phyloP scores from a whole-genome alignment of 2,113 vertebrate genomes.

The Nesoenas mayeri region DNA sequence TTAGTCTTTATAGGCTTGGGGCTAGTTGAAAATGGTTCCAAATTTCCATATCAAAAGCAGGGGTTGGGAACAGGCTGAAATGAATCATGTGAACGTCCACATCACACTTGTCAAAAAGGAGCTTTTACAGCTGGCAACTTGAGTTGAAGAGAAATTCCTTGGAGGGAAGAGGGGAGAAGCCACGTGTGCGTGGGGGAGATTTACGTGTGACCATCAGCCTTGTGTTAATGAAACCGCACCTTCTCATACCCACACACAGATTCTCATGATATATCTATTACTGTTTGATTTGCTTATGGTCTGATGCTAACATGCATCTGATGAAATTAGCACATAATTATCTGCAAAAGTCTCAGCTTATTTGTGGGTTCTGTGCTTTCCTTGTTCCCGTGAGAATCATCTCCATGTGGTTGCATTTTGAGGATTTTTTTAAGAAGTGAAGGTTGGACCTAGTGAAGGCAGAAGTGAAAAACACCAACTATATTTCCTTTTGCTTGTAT shows the following conservation, averaged over 20 bases:
- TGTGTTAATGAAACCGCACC: background rate
- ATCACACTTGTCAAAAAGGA: background rate
- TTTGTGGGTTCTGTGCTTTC: background rate
- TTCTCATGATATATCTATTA: background rate
- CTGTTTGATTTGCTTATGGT: background rate
- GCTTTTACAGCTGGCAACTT: background rate
- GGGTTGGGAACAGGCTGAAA: background rate
- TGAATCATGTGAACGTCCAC: background rate
- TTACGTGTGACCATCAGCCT: background rate
- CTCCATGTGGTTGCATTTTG: fast-evolving
- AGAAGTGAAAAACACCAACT: background rate
- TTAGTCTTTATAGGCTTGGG: background rate
- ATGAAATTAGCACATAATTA: background rate
- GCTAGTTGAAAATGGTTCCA: background rate
- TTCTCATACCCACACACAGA: background rate
- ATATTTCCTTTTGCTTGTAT: background rate
- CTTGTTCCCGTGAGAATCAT: background rate
- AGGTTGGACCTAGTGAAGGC: background rate
- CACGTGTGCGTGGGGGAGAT: background rate
- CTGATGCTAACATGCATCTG: background rate
- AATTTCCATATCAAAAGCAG: background rate
- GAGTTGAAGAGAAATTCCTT: background rate
- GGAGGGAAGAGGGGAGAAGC: background rate
- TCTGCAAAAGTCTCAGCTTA: background rate
- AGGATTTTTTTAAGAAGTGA: background rate